Conservation (phyloP, 2,797 vertebrate species). For the Eospalax fontanierii region DNA sequence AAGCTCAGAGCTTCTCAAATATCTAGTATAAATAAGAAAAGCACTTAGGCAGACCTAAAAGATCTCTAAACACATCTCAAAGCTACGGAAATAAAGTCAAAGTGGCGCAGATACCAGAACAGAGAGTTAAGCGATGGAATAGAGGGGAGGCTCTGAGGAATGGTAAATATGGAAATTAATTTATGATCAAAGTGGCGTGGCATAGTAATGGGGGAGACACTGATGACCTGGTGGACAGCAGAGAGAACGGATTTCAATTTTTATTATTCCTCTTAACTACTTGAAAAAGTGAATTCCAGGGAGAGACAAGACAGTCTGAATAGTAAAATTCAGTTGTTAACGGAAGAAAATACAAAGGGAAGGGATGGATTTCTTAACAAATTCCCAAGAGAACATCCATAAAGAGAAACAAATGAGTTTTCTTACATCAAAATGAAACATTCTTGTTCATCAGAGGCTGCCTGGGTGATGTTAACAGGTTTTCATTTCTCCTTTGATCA, state of each 20-base stretch:
- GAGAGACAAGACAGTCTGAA: not conserved
- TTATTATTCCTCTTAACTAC: not conserved
- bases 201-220: not conserved
- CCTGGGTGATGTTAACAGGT: not conserved
- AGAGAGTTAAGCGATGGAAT: not conserved
- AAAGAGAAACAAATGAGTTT: conserved; percentile 11
- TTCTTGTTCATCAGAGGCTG: not conserved
- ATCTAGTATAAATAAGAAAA: not conserved
- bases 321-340: not conserved
- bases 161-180: not conserved
- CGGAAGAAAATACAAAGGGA: not conserved
- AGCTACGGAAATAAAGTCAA: not conserved
- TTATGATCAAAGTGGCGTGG: not conserved
- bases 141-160: not conserved
- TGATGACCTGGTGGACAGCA: not conserved
- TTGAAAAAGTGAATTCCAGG: not conserved
- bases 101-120: fast-evolving
- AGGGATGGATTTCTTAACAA: conserved; percentile 8
- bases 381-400: not conserved
- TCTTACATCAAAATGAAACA: conserved; percentile 18
- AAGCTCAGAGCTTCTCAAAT: not conserved
- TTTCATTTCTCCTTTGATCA: not conserved
- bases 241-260: not conserved
- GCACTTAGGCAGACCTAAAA: not conserved
- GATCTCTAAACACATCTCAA: not conserved